Conservation (phyloP, 2,888 invertebrate genomes). For the Aspidiotus destructor region DNA sequence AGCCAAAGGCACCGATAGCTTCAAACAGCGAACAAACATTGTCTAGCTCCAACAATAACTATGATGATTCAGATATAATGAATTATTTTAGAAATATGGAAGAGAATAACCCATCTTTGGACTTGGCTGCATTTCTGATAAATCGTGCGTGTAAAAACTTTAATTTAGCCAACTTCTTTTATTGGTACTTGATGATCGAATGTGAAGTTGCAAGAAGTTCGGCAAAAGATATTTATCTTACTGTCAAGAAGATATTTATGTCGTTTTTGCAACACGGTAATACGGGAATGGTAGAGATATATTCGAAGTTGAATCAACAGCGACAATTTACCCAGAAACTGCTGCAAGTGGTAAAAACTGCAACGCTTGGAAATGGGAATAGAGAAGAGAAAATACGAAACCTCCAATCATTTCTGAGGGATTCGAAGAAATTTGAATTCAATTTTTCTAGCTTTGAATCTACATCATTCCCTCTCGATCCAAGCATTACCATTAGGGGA, state of each 20-base stretch:
- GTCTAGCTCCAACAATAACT: conserved; percentile 10
- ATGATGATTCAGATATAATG: conserved; percentile 29
- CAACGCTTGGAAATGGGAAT: conserved; percentile 82
- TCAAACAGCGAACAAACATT: conserved; percentile 30
- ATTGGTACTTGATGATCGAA: conserved; percentile 92
- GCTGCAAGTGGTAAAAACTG: conserved; percentile 74
- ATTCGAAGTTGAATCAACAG: conserved; percentile 69
- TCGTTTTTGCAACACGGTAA: conserved; percentile 52
- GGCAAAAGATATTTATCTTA: conserved; percentile 74
- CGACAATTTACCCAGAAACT: conserved; percentile 85
- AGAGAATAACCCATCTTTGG: conserved; percentile 35
- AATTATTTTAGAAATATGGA: conserved; percentile 12
- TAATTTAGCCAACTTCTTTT: conserved; percentile 88
- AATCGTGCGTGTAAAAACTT: conserved; percentile 79
- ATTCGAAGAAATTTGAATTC: conserved; percentile 68
- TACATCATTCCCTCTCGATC: conserved; percentile 89
- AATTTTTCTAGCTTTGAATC: conserved; percentile 86
- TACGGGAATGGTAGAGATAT: conserved; percentile 60
- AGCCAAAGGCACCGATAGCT: conserved; percentile 29
- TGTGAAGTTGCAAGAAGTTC: conserved; percentile 79
- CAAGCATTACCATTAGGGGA: conserved; percentile 75
- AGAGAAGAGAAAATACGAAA: conserved; percentile 85
- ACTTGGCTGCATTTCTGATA: conserved; percentile 84
- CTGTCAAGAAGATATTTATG: conserved; percentile 78
- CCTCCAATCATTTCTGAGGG: conserved; percentile 70